Evolutionary conservation across 1,140 invertebrate genomes (phyloP).

Genomic region (Drosophila kanapiae): DNA sequence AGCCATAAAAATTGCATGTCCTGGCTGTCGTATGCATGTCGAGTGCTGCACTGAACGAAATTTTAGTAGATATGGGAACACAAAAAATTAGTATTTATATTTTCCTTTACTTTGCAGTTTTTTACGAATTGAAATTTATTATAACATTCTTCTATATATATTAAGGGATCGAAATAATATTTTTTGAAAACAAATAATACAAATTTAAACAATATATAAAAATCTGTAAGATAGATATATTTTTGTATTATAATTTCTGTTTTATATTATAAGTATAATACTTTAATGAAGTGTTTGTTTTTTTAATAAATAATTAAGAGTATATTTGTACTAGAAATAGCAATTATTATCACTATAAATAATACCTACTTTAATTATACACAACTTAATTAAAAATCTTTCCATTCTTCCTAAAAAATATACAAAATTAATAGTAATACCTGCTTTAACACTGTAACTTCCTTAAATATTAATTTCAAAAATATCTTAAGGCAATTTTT

Average conservation of each 20-base stretch:
- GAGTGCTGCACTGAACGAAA: slow-evolving; percentile 13
- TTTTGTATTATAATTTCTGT: neutral
- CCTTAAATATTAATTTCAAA: neutral
- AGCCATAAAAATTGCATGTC: slow-evolving; percentile 79
- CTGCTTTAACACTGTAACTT: neutral
- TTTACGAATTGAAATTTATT: neutral
- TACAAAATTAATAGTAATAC: neutral
- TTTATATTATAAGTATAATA: neutral
- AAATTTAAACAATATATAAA: neutral
- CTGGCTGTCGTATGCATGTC: slow-evolving; percentile 54
- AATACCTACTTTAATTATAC: neutral
- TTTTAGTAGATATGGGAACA: too few relatives aligned
- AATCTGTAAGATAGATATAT: neutral
- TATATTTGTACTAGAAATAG: too few relatives aligned
- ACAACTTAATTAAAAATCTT: neutral
- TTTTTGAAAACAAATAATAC: too few relatives aligned
- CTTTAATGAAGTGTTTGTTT: too few relatives aligned
- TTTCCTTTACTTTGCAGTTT: neutral
- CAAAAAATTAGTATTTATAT: neutral
- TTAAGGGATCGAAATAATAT: too few relatives aligned
- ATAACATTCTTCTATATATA: too few relatives aligned
- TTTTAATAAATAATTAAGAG: too few relatives aligned
- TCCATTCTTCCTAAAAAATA: neutral
- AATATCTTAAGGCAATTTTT: too few relatives aligned
- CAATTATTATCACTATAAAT: neutral